Evolutionary conservation across 2,888 invertebrate species (phyloP), one percentile per base, ranked within the genome.

Genomic region (Elaeidobius kamerunicus): DNA sequence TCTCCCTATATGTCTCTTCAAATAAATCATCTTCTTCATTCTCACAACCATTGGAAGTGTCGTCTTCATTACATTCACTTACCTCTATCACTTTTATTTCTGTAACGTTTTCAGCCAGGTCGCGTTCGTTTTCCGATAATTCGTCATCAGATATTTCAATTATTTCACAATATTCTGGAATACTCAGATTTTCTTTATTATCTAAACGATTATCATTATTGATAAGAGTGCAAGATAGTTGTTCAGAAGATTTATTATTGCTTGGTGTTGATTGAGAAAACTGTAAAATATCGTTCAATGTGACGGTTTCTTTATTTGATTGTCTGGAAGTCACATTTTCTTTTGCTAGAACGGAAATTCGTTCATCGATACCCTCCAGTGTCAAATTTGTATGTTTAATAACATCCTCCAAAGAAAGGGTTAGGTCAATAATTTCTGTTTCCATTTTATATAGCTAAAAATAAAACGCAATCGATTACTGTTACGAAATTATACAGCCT

Each of bases 371-470:
- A 44, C 67, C 65, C 9, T 67, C 67, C 42, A 64, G 65, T n/a
- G 64, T 62, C 65, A 63, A 67, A 20, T 69, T 69, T 2, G 68
- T 67, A 45, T 49, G 60, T 56, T 63, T 58, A 16, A 69, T 47
- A 9, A 70, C 56, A 12, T 64, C 56, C 50, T 66, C 63, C 7
- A 71, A 60, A 7, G 65, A 63, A 39, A 67, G 68, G 18, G 61
- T 61, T 38, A 57, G 40, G 36, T 62, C 63, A 54, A 64, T 63
- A 11, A 51, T 60, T 50, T 56, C 53, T 1, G 38, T 19, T 11
- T 56, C 52, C 56, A 56, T 56, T 34, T 45, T 40, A 1, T 30
- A 30, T 30, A 30, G n/a, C 30, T 30, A 30, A 30, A 30, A 30
- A 30, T 11, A 30, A 30, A 30, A n/a, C n/a, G n/a, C n/a, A n/a